These are phyloP conservation scores for Pterobdella sp. DNA, from an alignment of 2,888 invertebrate species.

Conservation along the genomic window DNA sequence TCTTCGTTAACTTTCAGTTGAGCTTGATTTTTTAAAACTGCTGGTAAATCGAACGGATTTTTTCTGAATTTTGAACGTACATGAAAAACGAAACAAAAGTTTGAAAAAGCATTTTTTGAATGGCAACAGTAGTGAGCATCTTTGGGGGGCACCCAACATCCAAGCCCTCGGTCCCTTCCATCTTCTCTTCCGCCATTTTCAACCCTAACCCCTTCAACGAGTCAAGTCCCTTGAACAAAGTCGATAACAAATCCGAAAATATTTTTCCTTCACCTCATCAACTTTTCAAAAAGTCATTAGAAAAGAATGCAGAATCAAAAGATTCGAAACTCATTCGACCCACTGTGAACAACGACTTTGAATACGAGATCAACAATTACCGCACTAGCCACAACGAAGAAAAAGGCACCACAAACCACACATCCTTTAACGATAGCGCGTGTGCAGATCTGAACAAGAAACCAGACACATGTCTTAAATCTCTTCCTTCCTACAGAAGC, in stretches of 20 bases:
- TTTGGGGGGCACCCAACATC: background rate
- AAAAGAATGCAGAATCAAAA: constrained; percentile 7
- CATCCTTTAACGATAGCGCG: background rate
- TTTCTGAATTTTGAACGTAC: too few relatives aligned
- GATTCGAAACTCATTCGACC: background rate
- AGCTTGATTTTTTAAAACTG: too few relatives aligned
- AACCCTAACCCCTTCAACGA: background rate
- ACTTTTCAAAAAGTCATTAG: too few relatives aligned
- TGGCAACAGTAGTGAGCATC: background rate
- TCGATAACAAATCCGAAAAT: background rate
- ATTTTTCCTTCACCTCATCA: background rate
- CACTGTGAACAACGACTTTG: background rate
- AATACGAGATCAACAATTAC: background rate
- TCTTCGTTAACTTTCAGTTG: too few relatives aligned
- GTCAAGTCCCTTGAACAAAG: background rate
- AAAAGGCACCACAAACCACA: background rate
- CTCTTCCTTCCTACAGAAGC: background rate
- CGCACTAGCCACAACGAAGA: background rate
- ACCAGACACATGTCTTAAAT: background rate
- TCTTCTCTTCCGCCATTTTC: constrained; percentile 17
- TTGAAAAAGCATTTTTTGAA: background rate
- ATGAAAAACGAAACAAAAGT: too few relatives aligned
- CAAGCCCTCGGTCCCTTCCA: background rate
- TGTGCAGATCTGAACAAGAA: background rate
- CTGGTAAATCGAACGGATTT: too few relatives aligned